Conservation (phyloP, 2,888 invertebrate genomes). For the Microctonus hyperodae region DNA sequence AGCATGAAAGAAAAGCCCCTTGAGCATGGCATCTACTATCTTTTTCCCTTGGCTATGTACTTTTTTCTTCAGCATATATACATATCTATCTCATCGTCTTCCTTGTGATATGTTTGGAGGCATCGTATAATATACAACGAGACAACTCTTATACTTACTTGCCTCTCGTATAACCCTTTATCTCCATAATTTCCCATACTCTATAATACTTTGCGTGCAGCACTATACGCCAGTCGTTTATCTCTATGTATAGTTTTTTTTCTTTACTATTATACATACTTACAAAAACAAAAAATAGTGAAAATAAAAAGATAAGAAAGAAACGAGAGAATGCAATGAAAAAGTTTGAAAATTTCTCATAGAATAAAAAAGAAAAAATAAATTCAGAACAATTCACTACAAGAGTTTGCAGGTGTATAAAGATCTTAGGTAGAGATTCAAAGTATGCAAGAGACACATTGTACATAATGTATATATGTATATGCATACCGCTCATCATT, state of each 20-base stretch:
- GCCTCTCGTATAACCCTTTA: conserved; percentile 15
- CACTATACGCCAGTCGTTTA: conserved; percentile 3
- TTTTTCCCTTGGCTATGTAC: neutral
- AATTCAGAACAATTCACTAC: neutral
- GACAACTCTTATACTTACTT: neutral
- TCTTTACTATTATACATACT: neutral
- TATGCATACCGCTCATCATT: neutral
- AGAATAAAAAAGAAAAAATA: neutral
- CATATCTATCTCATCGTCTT: neutral
- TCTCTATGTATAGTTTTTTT: conserved; percentile 3
- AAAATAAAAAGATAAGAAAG: neutral
- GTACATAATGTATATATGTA: too few species aligned
- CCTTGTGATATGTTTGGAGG: neutral
- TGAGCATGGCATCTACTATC: conserved; percentile 13
- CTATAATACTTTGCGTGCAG: neutral
- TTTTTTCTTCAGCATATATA: neutral
- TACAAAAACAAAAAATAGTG: neutral
- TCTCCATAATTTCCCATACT: conserved; percentile 15
- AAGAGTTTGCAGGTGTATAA: neutral
- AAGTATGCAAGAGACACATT: neutral
- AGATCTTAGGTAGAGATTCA: neutral
- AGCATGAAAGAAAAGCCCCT: conserved; percentile 19
- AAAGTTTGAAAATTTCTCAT: neutral
- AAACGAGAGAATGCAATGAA: neutral
- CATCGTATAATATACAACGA: neutral